These are phyloP conservation scores for Callocephalon fimbriatum DNA, from an alignment of 2,113 vertebrate species.

Conservation along the genomic window DNA sequence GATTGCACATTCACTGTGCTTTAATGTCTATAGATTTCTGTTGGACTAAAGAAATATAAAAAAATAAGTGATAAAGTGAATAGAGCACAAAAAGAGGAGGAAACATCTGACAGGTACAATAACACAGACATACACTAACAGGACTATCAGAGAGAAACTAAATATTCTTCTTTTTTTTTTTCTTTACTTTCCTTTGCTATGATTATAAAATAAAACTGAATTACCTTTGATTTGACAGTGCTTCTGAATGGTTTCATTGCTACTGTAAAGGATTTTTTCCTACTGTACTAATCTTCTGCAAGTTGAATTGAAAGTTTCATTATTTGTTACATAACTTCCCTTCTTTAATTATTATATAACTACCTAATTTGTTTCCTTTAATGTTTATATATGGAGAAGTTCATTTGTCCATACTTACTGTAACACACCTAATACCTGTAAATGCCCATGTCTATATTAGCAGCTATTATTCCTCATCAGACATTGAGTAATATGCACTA, in stretches of 20 bases:
- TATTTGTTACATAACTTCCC: neutral
- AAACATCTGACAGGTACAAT: neutral
- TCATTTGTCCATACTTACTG: neutral
- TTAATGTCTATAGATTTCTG: constrained; percentile 6
- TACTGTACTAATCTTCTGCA: constrained; percentile 1
- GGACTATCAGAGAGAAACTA: neutral
- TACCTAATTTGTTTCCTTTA: constrained; percentile 25
- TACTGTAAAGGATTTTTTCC: neutral
- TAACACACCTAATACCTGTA: constrained; percentile 40
- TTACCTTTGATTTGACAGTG: neutral
- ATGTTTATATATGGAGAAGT: constrained; percentile 25
- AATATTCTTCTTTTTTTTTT: neutral
- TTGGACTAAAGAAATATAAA: constrained; percentile 6
- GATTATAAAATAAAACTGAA: neutral
- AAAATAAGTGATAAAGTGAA: neutral
- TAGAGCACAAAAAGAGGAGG: constrained; percentile 63
- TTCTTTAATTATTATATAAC: neutral
- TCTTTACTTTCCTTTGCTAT: neutral
- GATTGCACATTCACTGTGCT: constrained; percentile 46
- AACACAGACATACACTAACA: constrained; percentile 12
- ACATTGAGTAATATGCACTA: constrained; percentile 66
- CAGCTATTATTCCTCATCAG: constrained; percentile 54
- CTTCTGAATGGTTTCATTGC: constrained; percentile 18
- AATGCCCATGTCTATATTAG: constrained; percentile 43
- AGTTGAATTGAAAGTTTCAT: neutral